Evolutionary conservation across 2,797 vertebrate genomes (phyloP), one percentile per base, ranked within the genome.

Genomic region (Chrysocyon brachyurus): DNA sequence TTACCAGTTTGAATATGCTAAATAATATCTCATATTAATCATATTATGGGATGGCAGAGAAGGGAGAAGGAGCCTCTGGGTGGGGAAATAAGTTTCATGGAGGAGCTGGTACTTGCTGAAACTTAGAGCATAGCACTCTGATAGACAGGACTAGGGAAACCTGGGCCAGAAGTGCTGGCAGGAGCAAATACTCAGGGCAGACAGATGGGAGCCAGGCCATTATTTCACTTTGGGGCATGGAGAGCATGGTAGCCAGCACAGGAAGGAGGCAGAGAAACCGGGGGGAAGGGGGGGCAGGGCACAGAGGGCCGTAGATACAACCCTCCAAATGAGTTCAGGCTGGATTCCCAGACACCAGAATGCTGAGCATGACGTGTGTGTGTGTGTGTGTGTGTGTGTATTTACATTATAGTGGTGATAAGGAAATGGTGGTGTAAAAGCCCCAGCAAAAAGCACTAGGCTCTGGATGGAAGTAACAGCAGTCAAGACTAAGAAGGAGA

Each of bases 101-200:
- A 78, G 19, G 56, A 82, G 22, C 46, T 8, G 14, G 3, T 36
- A 24, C 54, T 36, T 61, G 90, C 11, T 78, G 24, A 31, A 91
- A 57, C 46, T 54, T 59, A 33, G 31, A 94, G 21, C 16, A 10
- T 8, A 33, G 6, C 24, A 61, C 26, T 46, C 59, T 31, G 17
- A n/a, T 2, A n/a, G 54, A 19, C 61, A 79, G 21, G 59, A 49
- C n/a, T 2, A 56, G 26, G 57, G 46, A 57, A 68, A 14, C 26
- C 4, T 52, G 49, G 72, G 22, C n/a, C 0, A 14, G 36, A 68
- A 33, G 14, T 33, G 12, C 15, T 0, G 0, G 57, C 0, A 0
- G 36, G 36, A 81, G 63, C 24, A 59, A 24, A 33, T 22, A 19
- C 2, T 5, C 16, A 6, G 68, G 24, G 28, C 82, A 28, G 15